Evolutionary conservation across 2,888 invertebrate genomes (phyloP).

Genomic region (Abrostola tripartita): DNA sequence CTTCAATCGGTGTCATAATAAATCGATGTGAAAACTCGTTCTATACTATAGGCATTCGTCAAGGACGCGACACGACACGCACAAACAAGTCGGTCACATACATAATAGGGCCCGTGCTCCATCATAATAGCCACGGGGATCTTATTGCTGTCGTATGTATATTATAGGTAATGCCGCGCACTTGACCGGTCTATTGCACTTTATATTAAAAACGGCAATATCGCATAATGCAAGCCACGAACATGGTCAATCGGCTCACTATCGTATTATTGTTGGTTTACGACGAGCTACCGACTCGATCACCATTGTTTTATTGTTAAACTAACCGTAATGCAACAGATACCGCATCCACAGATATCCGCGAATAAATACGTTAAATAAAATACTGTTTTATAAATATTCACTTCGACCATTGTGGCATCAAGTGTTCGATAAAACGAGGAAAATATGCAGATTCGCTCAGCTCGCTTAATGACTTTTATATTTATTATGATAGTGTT

Average conservation of each 20-base stretch:
- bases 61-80: constrained; percentile 48
- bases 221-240: constrained; percentile 10
- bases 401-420: constrained; percentile 30
- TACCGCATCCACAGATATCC: constrained; percentile 45
- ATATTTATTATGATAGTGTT: constrained; percentile 14
- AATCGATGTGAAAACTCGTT: constrained; percentile 68
- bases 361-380: constrained; percentile 39
- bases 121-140: constrained; percentile 35
- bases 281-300: constrained; percentile 28
- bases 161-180: constrained; percentile 18
- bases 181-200: constrained; percentile 28
- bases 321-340: constrained; percentile 52
- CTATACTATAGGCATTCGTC: constrained; percentile 39
- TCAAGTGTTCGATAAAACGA: constrained; percentile 26
- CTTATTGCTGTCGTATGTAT: constrained; percentile 26
- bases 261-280: constrained; percentile 37
- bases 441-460: constrained; percentile 32
- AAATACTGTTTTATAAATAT: constrained; percentile 44
- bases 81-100: constrained; percentile 46
- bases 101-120: constrained; percentile 27
- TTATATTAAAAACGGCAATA: constrained; percentile 32
- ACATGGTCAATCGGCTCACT: constrained; percentile 9
- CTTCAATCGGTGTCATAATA: constrained; percentile 62
- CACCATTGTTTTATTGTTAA: constrained; percentile 57
- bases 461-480: constrained; percentile 18